Evolutionary conservation across 2,797 vertebrate genomes (phyloP).

Genomic region (Gorsachius magnificus): DNA sequence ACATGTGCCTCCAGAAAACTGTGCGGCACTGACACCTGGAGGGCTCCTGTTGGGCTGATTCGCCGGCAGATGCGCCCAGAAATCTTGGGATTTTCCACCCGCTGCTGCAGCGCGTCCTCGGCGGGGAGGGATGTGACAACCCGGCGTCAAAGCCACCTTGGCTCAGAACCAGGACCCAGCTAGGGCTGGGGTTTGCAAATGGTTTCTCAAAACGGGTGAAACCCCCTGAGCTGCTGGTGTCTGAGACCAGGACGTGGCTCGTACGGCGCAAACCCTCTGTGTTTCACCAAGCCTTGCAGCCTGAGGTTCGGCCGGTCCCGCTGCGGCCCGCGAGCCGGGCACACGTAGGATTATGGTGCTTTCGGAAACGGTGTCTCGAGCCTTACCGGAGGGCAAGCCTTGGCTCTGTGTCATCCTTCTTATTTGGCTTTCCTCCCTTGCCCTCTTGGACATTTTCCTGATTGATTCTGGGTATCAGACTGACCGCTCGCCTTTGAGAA

Average conservation of each 20-base stretch:
- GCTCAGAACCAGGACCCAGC: not conserved
- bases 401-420: not conserved
- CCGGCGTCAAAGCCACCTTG: not conserved
- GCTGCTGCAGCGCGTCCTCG: not conserved
- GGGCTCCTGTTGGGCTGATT: not conserved
- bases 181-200: not conserved
- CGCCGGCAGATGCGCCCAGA: not conserved
- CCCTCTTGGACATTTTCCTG: not conserved
- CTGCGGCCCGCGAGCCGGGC: not conserved
- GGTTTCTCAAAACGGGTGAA: not conserved
- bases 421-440: not conserved
- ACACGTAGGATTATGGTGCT: rapidly evolving
- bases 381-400: not conserved
- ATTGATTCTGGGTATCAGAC: slow-evolving; percentile 13
- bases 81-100: not conserved
- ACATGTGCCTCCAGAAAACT: not conserved
- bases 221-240: rapidly evolving
- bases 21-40: not conserved
- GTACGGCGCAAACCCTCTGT: not conserved
- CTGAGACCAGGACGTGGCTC: rapidly evolving
- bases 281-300: not conserved
- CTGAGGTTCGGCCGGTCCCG: not conserved
- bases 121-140: not conserved
- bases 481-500: rapidly evolving
- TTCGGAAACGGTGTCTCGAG: rapidly evolving